phyloP scores from a whole-genome alignment of 2,888 invertebrate genomes.

The Hirudinaria manillensis region DNA sequence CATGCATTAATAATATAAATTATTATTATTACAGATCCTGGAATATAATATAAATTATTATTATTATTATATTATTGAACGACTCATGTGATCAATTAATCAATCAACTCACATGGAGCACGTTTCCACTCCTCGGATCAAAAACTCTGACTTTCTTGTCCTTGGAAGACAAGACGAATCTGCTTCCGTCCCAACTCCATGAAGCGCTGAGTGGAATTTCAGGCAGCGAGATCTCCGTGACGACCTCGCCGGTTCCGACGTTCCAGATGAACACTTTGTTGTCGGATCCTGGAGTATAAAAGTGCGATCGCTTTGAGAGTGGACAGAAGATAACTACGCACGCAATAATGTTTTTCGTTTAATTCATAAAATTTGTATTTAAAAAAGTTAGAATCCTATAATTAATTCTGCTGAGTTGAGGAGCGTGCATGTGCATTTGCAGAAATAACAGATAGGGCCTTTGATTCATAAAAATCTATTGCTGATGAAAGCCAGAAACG shows the following conservation, averaged over 20 bases:
- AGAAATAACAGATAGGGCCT: too few species aligned
- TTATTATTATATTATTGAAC: background rate
- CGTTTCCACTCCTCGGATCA: conserved; percentile 77
- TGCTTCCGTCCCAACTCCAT: conserved; percentile 81
- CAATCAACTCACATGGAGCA: conserved; percentile 56
- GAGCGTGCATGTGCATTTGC: too few species aligned
- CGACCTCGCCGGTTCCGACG: conserved; percentile 76
- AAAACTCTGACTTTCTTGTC: conserved; percentile 84
- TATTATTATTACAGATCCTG: background rate
- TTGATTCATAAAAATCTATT: too few species aligned
- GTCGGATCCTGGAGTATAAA: conserved; percentile 60
- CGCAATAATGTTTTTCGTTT: background rate
- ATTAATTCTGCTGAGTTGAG: too few species aligned
- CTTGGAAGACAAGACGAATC: conserved; percentile 83
- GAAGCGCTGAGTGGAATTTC: conserved; percentile 84
- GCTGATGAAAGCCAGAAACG: too few species aligned
- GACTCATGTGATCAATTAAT: too few species aligned
- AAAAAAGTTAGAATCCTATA: too few species aligned
- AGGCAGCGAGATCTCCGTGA: conserved; percentile 77
- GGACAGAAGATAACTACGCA: background rate
- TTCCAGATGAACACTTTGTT: conserved; percentile 79
- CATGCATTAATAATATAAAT: background rate
- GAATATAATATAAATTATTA: background rate
- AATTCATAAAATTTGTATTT: too few species aligned
- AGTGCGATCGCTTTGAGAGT: background rate